These are phyloP conservation scores for Hylaea fasciaria DNA, from an alignment of 2,888 invertebrate genomes.

Conservation along the genomic window DNA sequence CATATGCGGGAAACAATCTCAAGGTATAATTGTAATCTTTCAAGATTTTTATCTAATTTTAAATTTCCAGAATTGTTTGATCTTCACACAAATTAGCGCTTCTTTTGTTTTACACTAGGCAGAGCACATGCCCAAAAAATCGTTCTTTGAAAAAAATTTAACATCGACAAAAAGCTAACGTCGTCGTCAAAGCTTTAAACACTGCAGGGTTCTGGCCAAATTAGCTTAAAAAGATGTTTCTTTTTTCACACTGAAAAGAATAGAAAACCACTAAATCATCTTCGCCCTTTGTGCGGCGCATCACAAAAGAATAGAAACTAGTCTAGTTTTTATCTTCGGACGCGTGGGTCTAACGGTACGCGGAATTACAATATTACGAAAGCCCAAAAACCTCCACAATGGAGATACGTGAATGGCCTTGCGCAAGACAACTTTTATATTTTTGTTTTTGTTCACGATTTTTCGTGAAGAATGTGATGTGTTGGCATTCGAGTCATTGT, in stretches of 20 bases:
- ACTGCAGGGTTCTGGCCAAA: slow-evolving; percentile 40
- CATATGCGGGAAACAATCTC: slow-evolving; percentile 35
- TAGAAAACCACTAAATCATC: slow-evolving; percentile 75
- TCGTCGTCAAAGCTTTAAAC: slow-evolving; percentile 21
- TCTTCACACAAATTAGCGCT: slow-evolving; percentile 13
- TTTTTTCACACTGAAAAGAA: slow-evolving; percentile 46
- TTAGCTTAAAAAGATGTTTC: slow-evolving; percentile 39
- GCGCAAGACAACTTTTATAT: slow-evolving; percentile 68
- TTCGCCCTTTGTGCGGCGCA: slow-evolving; percentile 67
- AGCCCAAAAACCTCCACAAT: slow-evolving; percentile 72
- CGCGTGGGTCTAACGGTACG: slow-evolving; percentile 74
- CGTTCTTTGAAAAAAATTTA: slow-evolving; percentile 13
- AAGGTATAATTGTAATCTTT: slow-evolving; percentile 31
- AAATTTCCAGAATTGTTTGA: slow-evolving; percentile 21
- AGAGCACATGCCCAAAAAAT: slow-evolving; percentile 14
- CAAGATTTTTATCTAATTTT: slow-evolving; percentile 25
- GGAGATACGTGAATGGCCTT: slow-evolving; percentile 70
- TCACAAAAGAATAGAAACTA: slow-evolving; percentile 73
- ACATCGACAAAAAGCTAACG: slow-evolving; percentile 2
- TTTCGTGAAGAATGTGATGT: slow-evolving; percentile 68
- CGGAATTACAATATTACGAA: slow-evolving; percentile 65
- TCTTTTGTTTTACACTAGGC: slow-evolving; percentile 20
- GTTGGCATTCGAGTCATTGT: slow-evolving; percentile 65
- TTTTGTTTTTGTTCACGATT: slow-evolving; percentile 73
- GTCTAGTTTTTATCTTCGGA: slow-evolving; percentile 70